These are phyloP conservation scores for Macrochelys suwanniensis DNA, from an alignment of 2,797 vertebrate genomes.

Conservation along the genomic window DNA sequence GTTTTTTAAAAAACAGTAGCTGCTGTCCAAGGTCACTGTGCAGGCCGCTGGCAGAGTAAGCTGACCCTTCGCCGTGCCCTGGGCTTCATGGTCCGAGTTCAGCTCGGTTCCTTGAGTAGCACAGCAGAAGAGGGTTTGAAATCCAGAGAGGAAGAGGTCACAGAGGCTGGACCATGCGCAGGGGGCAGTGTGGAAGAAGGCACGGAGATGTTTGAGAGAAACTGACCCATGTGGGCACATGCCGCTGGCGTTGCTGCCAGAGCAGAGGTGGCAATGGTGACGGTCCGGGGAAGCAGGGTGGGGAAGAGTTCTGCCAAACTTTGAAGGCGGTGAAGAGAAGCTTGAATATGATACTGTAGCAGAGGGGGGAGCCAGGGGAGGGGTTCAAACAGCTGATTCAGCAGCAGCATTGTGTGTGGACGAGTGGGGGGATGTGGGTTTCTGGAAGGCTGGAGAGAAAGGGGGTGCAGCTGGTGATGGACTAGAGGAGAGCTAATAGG, in stretches of 20 bases:
- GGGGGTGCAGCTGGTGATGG: background rate
- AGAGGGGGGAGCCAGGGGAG: background rate
- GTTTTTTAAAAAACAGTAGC: background rate
- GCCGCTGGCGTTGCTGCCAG: background rate
- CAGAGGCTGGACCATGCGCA: background rate
- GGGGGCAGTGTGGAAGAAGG: background rate
- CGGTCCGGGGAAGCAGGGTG: background rate
- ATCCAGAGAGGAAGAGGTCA: background rate
- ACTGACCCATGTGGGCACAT: background rate
- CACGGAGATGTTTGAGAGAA: background rate
- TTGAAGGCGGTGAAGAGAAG: accelerated
- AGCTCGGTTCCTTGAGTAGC: background rate
- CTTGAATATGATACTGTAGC: background rate
- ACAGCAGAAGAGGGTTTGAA: background rate
- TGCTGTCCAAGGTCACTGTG: background rate
- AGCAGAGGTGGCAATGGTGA: too few species aligned
- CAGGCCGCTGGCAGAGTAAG: background rate
- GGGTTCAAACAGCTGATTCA: background rate
- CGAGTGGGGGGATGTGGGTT: accelerated
- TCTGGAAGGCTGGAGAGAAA: accelerated
- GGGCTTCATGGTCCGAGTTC: background rate
- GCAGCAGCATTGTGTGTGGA: background rate
- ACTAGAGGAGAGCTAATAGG: background rate
- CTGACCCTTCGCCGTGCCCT: background rate
- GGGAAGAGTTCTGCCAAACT: background rate